Conservation (phyloP, 2,888 invertebrate genomes). For the Chrysodeixis includens region DNA sequence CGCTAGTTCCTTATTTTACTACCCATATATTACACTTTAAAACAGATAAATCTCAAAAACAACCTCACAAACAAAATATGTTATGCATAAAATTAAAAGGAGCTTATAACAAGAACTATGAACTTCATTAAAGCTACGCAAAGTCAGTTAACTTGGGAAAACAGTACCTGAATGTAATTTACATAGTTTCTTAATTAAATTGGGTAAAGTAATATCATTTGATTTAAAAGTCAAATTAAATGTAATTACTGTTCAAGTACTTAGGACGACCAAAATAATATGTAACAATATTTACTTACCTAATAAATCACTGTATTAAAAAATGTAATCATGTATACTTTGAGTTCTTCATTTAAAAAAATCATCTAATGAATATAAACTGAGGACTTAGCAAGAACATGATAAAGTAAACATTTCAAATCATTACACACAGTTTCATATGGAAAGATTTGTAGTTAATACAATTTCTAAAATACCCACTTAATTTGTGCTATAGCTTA, state of each 20-base stretch:
- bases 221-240: neutral
- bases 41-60: slow-evolving; percentile 18
- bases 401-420: too few species aligned
- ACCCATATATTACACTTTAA: too few species aligned
- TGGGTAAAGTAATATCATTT: slow-evolving; percentile 5
- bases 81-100: slow-evolving; percentile 46
- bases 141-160: slow-evolving; percentile 44
- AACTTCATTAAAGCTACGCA: slow-evolving; percentile 44
- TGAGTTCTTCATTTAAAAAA: too few species aligned
- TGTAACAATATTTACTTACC: neutral
- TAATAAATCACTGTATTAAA: too few species aligned
- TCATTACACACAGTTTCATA: too few species aligned
- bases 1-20: too few species aligned
- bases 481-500: too few species aligned
- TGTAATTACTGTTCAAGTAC: neutral
- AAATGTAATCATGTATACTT: too few species aligned
- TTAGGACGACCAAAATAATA: neutral
- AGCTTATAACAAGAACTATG: slow-evolving; percentile 40
- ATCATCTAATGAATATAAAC: too few species aligned
- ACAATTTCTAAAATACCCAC: too few species aligned
- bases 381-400: too few species aligned
- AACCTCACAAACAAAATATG: slow-evolving; percentile 26
- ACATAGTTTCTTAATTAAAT: slow-evolving; percentile 39
- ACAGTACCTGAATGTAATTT: slow-evolving; percentile 49
- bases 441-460: too few species aligned